A percentile compares a stretch with the other conserved stretches of the same genome.
These are phyloP conservation scores for Fistularia commersonii DNA, from an alignment of 2,797 vertebrate species.

Conservation along the genomic window DNA sequence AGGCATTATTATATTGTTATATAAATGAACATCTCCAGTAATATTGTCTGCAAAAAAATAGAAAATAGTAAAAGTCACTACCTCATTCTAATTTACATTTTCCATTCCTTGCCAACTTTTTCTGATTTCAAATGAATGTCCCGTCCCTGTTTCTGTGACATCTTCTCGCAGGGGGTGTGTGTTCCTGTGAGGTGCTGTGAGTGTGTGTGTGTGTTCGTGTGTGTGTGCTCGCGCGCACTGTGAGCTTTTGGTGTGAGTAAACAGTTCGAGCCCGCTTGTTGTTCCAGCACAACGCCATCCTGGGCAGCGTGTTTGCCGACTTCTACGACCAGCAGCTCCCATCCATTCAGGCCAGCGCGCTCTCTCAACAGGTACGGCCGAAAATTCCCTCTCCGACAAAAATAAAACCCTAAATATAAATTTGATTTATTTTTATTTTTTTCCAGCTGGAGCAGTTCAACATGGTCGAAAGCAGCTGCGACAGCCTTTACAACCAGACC, in stretches of 20 bases:
- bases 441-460: constrained; percentile 92
- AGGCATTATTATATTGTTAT: too few species aligned
- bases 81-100: too few species aligned
- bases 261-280: constrained; percentile 34
- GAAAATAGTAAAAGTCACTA: too few species aligned
- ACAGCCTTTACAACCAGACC: constrained; percentile 84
- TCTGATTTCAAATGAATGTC: too few species aligned
- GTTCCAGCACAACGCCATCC: constrained; percentile 87
- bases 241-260: constrained; percentile 11
- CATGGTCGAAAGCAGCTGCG: constrained; percentile 89
- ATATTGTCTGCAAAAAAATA: too few species aligned
- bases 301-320: constrained; percentile 90
- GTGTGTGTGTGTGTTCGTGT: too few species aligned
- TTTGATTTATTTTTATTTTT: neutral
- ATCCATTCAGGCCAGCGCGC: constrained; percentile 87
- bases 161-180: too few species aligned
- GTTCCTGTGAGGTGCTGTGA: too few species aligned
- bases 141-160: too few species aligned
- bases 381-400: neutral
- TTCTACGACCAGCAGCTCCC: constrained; percentile 95
- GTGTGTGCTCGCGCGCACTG: too few species aligned
- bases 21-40: too few species aligned
- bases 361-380: constrained; percentile 87
- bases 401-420: neutral
- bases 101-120: too few species aligned